Evolutionary conservation across 1,140 invertebrate genomes (phyloP).

Genomic region (Wiebesia pumilae): DNA sequence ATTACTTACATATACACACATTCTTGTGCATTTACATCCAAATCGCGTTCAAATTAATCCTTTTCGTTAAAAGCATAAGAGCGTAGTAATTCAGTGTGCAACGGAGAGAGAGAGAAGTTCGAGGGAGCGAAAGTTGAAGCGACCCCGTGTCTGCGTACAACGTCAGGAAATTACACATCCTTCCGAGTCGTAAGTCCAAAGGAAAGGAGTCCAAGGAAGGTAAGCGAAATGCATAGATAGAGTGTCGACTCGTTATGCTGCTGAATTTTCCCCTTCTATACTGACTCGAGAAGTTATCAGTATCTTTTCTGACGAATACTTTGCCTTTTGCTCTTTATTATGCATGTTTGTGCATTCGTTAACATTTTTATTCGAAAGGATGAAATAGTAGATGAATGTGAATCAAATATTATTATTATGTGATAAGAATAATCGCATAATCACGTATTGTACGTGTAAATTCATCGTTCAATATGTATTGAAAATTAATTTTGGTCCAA

Average conservation of each 20-base stretch:
- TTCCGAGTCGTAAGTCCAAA: constrained; percentile 59
- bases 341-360: constrained; percentile 44
- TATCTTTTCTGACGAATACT: constrained; percentile 27
- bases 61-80: constrained; percentile 29
- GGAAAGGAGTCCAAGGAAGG: background rate
- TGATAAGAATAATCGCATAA: background rate
- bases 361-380: constrained; percentile 36
- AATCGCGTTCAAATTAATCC: constrained; percentile 33
- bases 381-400: constrained; percentile 27
- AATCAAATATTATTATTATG: constrained; percentile 28
- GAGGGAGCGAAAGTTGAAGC: background rate
- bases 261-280: background rate
- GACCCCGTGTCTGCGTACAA: background rate
- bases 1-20: background rate
- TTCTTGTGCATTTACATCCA: background rate
- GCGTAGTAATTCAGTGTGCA: background rate
- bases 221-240: background rate
- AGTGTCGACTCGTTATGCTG: constrained; percentile 26
- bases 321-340: background rate
- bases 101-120: background rate
- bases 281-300: constrained; percentile 30
- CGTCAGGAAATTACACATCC: constrained; percentile 68
- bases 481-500: too few relatives aligned
- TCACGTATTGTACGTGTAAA: background rate
- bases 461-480: background rate